Evolutionary conservation across 2,113 vertebrate genomes (phyloP).

Genomic region (Mus musculus): GRCm39 chr2:72513501-72514000

Average conservation of each 20-base stretch:
- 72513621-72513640: neutral
- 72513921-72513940: too few species aligned
- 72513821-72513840: neutral
- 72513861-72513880: neutral
- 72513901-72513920: neutral
- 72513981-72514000: neutral
- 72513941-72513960: rapidly evolving
- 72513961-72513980: neutral
- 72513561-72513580: neutral
- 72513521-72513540: neutral
- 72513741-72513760: neutral
- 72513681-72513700: neutral
- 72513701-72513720: neutral
- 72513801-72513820: constrained; percentile 5
- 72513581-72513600: neutral
- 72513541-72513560: neutral
- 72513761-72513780: neutral
- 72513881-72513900: neutral
- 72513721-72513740: neutral
- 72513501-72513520: neutral
- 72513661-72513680: neutral
- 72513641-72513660: neutral
- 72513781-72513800: neutral
- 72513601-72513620: neutral
- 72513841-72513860: neutral